Evolutionary conservation across 1,140 invertebrate genomes (phyloP).

Genomic region (Dendroctonus valens): DNA sequence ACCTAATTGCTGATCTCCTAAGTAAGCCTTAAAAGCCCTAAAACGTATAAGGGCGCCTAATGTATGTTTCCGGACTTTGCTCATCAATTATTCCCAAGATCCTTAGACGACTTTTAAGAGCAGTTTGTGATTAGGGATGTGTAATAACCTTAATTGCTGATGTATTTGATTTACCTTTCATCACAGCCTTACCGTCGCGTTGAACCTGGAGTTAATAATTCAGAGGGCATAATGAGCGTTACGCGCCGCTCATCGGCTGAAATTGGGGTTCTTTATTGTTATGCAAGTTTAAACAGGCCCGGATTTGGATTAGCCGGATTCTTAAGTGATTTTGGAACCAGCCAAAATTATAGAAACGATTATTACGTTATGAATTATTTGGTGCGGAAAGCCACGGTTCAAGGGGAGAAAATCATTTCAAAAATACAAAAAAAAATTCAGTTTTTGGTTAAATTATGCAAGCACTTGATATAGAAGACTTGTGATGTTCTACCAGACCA

Average conservation of each 20-base stretch:
- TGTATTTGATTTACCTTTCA: constrained; percentile 40
- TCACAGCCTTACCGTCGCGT: constrained; percentile 9
- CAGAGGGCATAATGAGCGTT: constrained; percentile 21
- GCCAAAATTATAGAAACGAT: too few relatives aligned
- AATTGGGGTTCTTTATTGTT: constrained; percentile 26
- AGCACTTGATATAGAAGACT: too few relatives aligned
- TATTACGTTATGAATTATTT: too few relatives aligned
- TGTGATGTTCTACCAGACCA: too few relatives aligned
- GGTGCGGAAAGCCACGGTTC: too few relatives aligned
- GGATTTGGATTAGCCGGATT: constrained; percentile 9
- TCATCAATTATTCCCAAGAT: constrained; percentile 45
- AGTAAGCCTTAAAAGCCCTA: constrained; percentile 6
- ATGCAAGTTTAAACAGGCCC: constrained; percentile 21
- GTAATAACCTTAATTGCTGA: constrained; percentile 45
- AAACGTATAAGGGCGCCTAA: background rate
- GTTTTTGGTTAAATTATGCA: too few relatives aligned
- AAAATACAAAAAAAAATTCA: too few relatives aligned
- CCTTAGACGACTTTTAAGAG: constrained; percentile 44
- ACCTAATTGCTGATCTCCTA: too few relatives aligned
- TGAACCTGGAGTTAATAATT: constrained; percentile 27
- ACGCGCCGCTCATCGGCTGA: constrained; percentile 10
- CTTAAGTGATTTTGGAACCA: background rate
- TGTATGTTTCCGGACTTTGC: constrained; percentile 5
- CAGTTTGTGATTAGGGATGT: constrained; percentile 43
- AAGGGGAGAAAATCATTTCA: too few relatives aligned